phyloP scores from a whole-genome alignment of 2,888 invertebrate genomes.

The Myathropa florea region DNA sequence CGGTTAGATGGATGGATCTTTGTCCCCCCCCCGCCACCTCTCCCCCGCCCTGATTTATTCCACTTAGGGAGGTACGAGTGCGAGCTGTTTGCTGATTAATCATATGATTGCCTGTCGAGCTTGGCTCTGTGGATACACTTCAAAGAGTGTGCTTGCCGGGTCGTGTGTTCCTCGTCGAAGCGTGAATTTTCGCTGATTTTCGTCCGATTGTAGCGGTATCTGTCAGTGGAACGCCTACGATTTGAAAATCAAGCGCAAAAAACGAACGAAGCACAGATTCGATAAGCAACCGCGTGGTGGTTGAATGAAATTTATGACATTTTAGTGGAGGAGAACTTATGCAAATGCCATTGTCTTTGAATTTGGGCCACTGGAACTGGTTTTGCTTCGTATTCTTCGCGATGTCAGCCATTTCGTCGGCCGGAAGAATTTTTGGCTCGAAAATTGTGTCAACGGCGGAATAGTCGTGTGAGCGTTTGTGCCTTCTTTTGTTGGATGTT shows the following conservation, averaged over 20 bases:
- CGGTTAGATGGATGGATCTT: background rate
- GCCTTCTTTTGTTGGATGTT: too few relatives aligned
- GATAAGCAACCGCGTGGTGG: background rate
- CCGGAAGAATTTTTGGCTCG: background rate
- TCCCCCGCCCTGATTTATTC: slow-evolving; percentile 8
- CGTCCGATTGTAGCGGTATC: background rate
- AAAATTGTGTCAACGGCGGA: background rate
- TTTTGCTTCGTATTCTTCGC: background rate
- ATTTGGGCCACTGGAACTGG: background rate
- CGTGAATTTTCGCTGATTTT: slow-evolving; percentile 9
- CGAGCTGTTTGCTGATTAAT: background rate
- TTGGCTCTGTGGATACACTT: background rate
- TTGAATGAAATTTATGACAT: background rate
- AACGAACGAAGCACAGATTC: background rate
- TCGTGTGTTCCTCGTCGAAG: slow-evolving; percentile 7
- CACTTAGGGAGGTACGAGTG: background rate
- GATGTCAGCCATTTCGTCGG: background rate
- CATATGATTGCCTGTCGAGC: background rate
- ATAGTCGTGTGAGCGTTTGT: background rate
- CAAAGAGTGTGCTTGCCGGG: background rate
- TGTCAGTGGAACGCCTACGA: background rate
- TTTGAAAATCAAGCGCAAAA: background rate
- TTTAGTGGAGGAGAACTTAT: background rate
- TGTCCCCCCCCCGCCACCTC: background rate
- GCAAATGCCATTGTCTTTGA: background rate